Conservation (phyloP, 2,113 vertebrate genomes). For the Hypanus sabinus region DNA sequence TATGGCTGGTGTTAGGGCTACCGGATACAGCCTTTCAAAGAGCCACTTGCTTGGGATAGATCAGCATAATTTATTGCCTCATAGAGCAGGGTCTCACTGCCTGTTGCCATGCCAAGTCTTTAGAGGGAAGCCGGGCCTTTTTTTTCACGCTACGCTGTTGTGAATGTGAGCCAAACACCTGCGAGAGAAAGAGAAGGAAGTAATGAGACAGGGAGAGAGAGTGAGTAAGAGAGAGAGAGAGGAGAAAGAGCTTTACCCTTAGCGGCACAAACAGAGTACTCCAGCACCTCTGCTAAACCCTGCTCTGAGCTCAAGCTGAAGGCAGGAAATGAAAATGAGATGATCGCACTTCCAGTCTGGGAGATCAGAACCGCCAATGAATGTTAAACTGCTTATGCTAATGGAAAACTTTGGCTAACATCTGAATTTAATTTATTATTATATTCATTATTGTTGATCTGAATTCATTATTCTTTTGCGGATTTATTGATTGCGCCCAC, state of each 20-base stretch:
- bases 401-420: background rate
- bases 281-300: background rate
- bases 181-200: conserved; percentile 37
- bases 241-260: background rate
- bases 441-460: too few relatives aligned
- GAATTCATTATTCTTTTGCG: too few relatives aligned
- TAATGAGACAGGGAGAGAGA: background rate
- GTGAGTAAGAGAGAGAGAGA: background rate
- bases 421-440: too few relatives aligned
- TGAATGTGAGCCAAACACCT: conserved; percentile 39
- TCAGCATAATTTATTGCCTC: conserved; percentile 50
- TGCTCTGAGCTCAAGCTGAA: background rate
- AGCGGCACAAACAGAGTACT: background rate
- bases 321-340: background rate
- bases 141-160: conserved; percentile 21
- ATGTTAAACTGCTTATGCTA: background rate
- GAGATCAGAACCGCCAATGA: too few relatives aligned
- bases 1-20: conserved; percentile 46
- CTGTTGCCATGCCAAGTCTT: conserved; percentile 39
- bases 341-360: background rate
- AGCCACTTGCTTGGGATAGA: conserved; percentile 42
- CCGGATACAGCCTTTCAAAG: conserved; percentile 49
- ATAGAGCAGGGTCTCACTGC: conserved; percentile 42
- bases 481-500: too few relatives aligned
- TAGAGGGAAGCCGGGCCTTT: conserved; percentile 28